Evolutionary conservation across 2,113 vertebrate genomes (phyloP).

Genomic region (rat (Rattus norvegicus)): GRCr8 NC_086038.1:40639001-40639500

Average conservation of each 20-base stretch:
- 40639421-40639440: background rate
- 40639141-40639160: background rate
- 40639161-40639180: conserved; percentile 31
- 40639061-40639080: background rate
- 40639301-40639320: background rate
- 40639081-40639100: background rate
- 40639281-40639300: background rate
- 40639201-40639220: background rate
- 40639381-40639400: background rate
- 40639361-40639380: background rate
- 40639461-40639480: background rate
- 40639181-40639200: background rate
- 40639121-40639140: background rate
- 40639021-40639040: background rate
- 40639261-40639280: background rate
- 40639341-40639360: background rate
- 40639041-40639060: background rate
- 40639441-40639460: background rate
- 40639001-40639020: background rate
- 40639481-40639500: no score
- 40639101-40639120: background rate
- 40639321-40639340: background rate
- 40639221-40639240: background rate
- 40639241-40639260: background rate
- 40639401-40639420: background rate